Conservation (phyloP, 2,113 vertebrate species). For the Stigmatopora argus region DNA sequence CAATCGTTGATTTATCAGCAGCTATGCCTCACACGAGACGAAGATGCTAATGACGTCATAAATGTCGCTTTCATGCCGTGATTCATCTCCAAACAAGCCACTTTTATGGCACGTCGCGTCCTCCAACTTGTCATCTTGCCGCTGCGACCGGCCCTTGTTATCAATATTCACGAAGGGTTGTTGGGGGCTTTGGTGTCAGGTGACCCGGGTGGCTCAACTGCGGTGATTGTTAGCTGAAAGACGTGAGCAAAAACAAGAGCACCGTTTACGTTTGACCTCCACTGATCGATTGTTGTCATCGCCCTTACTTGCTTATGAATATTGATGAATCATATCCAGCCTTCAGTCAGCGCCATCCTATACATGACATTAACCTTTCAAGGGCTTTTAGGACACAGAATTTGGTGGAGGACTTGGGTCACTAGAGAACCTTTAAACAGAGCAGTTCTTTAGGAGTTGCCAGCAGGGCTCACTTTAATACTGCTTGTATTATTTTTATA, state of each 20-base stretch:
- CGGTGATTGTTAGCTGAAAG: background rate
- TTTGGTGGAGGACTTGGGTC: too few species aligned
- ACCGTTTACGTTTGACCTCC: constrained; percentile 9
- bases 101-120: constrained; percentile 17
- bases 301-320: constrained; percentile 23
- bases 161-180: constrained; percentile 70
- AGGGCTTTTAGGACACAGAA: background rate
- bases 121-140: constrained; percentile 34
- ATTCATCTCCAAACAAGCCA: background rate
- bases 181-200: constrained; percentile 28
- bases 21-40: too few species aligned
- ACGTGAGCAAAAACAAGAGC: background rate
- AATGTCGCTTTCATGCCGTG: background rate
- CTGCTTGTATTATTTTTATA: too few species aligned
- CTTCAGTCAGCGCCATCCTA: constrained; percentile 9
- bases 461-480: too few species aligned
- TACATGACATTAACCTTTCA: constrained; percentile 25
- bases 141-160: constrained; percentile 37
- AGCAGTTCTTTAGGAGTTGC: too few species aligned
- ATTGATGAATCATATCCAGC: constrained; percentile 22
- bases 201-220: constrained; percentile 17
- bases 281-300: constrained; percentile 4
- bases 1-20: background rate
- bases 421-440: background rate
- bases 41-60: background rate